Base-by-base conservation (phyloP, 2,113 vertebrate species). In the Dicerorhinus sumatrensis region DNA sequence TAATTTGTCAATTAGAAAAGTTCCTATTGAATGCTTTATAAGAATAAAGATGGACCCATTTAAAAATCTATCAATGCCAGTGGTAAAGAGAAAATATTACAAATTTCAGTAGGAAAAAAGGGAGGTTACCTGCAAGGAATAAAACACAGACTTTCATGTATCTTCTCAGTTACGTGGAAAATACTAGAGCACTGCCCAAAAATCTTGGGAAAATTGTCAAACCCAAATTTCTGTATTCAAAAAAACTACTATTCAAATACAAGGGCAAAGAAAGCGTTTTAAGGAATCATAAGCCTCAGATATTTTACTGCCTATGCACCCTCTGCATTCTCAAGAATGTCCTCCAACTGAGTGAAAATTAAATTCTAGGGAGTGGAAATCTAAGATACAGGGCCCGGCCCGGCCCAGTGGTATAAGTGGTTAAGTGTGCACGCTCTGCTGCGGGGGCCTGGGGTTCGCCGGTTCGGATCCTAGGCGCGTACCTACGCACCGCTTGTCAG, bases 301-400 rank as follows among this genome's bases (percentile, higher is more conserved):
- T 13, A 70, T 70, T 79, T 65, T 73, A 72, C 10, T 77, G 33
- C 10, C 0, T 10, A 85, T 29, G 23, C 27, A 56, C 42, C 60
- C 39, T 94, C 51, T 83, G 33, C 54, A 72, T 87, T 93, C 54
- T 86, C 65, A 91, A 93, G 56, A 89, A 91, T 88, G 14, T 96
- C 51, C 51, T 95, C 33, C 29, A 72, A 54, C 16, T 86, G 75
- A 87, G 17, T 73, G 39, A 76, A 97, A 96, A 91, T 76, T 84
- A 70, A 95, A 72, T 89, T 82, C 36, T 84, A 89, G 17, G 58
- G 89, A 67, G 29, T 79, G 76, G 51, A 87, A 83, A 95, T 23
- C 23, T 58, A 85, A 96, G 31, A 42, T 42, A 42, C 5, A 42
- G 42, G 42, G 42, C 4, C 42, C 42, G 42, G 42, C 42, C 42